These are phyloP conservation scores for Macropis europaea DNA, from an alignment of 2,888 invertebrate species.

Conservation along the genomic window DNA sequence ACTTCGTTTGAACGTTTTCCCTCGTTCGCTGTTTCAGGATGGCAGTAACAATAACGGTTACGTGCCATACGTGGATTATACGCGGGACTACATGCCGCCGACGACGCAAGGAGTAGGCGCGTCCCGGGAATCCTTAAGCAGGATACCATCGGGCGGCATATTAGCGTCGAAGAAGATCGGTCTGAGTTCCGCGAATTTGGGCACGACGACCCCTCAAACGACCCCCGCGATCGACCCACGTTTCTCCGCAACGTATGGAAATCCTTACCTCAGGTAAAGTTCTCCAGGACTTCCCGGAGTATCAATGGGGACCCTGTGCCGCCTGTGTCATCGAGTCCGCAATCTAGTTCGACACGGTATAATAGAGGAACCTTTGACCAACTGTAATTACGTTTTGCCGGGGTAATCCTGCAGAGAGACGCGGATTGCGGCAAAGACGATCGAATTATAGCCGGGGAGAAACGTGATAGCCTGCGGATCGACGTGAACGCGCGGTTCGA, in stretches of 20 bases:
- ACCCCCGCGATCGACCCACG: slow-evolving; percentile 87
- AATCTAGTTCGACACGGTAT: slow-evolving; percentile 40
- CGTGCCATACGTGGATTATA: slow-evolving; percentile 93
- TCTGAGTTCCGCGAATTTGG: slow-evolving; percentile 76
- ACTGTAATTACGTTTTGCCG: slow-evolving; percentile 36
- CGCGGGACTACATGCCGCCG: slow-evolving; percentile 93
- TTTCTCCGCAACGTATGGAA: slow-evolving; percentile 94
- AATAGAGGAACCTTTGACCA: slow-evolving; percentile 45
- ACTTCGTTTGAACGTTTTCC: background rate
- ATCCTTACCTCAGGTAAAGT: slow-evolving; percentile 89
- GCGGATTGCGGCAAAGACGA: slow-evolving; percentile 24
- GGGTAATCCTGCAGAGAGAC: slow-evolving; percentile 29
- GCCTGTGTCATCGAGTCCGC: slow-evolving; percentile 27
- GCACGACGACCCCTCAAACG: slow-evolving; percentile 73
- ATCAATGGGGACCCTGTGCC: slow-evolving; percentile 14
- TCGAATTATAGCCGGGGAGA: slow-evolving; percentile 27
- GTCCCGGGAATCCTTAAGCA: slow-evolving; percentile 78
- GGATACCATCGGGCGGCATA: slow-evolving; percentile 76
- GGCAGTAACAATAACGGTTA: slow-evolving; percentile 92
- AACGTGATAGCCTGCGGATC: slow-evolving; percentile 19
- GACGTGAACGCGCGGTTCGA: too few species aligned
- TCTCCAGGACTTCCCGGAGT: background rate
- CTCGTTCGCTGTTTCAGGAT: slow-evolving; percentile 81
- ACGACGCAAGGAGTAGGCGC: slow-evolving; percentile 81
- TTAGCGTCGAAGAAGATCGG: slow-evolving; percentile 78